Evolutionary conservation across 2,113 vertebrate species (phyloP).

Genomic region (human (Homo sapiens)): GRCh38 chr14:93522001-93522500

Average conservation of each 20-base stretch:
- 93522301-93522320: not conserved
- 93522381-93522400: not conserved
- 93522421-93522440: not conserved
- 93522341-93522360: not conserved
- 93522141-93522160: not conserved
- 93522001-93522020: not conserved
- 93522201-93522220: not conserved
- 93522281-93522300: not conserved
- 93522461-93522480: constrained; percentile 26
- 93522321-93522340: not conserved
- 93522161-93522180: not conserved
- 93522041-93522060: not conserved
- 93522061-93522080: not conserved
- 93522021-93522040: not conserved
- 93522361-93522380: not conserved
- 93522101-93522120: not conserved
- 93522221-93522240: not conserved
- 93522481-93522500: not conserved
- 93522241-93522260: not conserved
- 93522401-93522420: not conserved
- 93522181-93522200: not conserved
- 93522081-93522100: not conserved
- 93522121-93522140: not conserved
- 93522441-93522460: not conserved
- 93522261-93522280: not conserved